phyloP scores from a whole-genome alignment of 2,113 vertebrate species.

The Pao palembangensis region DNA sequence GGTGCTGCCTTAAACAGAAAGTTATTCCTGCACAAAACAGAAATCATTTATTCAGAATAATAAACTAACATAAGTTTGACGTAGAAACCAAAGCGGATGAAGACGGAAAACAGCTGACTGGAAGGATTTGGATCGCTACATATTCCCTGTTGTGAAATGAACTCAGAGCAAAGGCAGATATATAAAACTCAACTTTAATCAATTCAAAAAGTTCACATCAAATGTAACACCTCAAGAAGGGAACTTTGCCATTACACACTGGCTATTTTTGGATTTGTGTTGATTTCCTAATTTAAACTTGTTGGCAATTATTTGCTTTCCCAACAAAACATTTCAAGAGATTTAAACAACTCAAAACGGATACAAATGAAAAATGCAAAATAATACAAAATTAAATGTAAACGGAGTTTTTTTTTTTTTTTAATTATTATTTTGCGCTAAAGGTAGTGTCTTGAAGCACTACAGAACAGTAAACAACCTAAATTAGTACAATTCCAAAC shows the following conservation, averaged over 20 bases:
- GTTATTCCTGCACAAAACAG: no score
- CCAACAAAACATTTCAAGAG: constrained; percentile 39
- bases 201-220: constrained; percentile 81
- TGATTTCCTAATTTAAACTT: constrained; percentile 70
- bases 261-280: constrained; percentile 69
- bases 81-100: no score
- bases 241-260: constrained; percentile 62
- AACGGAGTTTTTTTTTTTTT: constrained; percentile 86
- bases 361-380: constrained; percentile 69
- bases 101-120: no score
- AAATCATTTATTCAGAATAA: no score
- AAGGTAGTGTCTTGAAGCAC: constrained; percentile 95
- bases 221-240: constrained; percentile 76
- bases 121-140: neutral
- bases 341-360: constrained; percentile 60
- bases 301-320: constrained; percentile 60
- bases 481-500: constrained; percentile 94
- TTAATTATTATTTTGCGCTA: constrained; percentile 83
- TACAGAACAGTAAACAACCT: constrained; percentile 98
- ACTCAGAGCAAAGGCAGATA: constrained; percentile 47
- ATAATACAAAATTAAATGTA: constrained; percentile 94
- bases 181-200: constrained; percentile 83
- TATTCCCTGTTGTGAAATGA: constrained; percentile 12
- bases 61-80: no score
- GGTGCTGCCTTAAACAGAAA: no score